A percentile compares a stretch with the other conserved stretches of the same genome.
Conservation (phyloP, 1,140 invertebrate species). For the Drosophila insularis region DNA sequence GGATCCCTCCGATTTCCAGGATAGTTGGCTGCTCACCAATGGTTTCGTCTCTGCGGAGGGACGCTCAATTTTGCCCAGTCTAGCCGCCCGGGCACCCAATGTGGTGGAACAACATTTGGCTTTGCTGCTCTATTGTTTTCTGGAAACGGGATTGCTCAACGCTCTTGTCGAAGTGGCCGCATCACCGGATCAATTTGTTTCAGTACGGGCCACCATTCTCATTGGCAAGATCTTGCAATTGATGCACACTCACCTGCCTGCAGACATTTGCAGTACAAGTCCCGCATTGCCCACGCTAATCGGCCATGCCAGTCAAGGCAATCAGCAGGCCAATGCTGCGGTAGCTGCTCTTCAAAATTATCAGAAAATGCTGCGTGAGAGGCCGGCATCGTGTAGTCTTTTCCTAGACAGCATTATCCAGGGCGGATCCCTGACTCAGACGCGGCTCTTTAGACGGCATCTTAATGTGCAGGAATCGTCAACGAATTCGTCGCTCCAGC, state of each 20-base stretch:
- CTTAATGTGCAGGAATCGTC: constrained; percentile 66
- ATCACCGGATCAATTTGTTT: constrained; percentile 93
- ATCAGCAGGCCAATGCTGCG: constrained; percentile 91
- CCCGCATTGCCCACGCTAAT: constrained; percentile 92
- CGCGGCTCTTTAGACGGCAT: constrained; percentile 76
- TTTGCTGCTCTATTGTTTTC: constrained; percentile 93
- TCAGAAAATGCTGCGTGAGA: constrained; percentile 90
- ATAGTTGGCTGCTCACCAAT: constrained; percentile 93
- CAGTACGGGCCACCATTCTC: constrained; percentile 94
- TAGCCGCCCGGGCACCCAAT: constrained; percentile 92
- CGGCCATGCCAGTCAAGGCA: constrained; percentile 89
- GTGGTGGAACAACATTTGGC: constrained; percentile 95
- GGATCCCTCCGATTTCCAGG: constrained; percentile 90
- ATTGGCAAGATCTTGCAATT: constrained; percentile 94
- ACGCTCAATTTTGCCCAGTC: constrained; percentile 90
- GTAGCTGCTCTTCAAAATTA: constrained; percentile 90
- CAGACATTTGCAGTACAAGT: constrained; percentile 91
- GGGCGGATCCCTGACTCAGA: constrained; percentile 76
- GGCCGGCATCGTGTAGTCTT: constrained; percentile 90
- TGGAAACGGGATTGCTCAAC: constrained; percentile 93
- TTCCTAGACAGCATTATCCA: constrained; percentile 92
- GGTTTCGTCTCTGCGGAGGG: constrained; percentile 97
- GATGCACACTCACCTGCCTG: constrained; percentile 91
- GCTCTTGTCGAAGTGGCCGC: constrained; percentile 96
- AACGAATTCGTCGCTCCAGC: constrained; percentile 35